phyloP scores from a whole-genome alignment of 1,140 invertebrate genomes.

The Drosophila paulistorum region DNA sequence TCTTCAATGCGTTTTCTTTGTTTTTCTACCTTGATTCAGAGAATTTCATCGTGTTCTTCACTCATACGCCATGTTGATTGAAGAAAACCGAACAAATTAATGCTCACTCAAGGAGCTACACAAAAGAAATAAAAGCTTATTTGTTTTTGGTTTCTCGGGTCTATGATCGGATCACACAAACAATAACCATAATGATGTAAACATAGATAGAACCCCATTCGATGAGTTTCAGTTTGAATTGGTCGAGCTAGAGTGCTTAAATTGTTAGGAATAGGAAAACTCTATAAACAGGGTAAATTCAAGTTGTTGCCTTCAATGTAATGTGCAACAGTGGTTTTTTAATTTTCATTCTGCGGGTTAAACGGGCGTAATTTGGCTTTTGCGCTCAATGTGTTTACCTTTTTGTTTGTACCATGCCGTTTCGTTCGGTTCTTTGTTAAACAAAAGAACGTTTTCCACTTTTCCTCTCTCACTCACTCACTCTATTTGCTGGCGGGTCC shows the following conservation, averaged over 20 bases:
- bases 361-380: constrained; percentile 62
- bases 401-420: constrained; percentile 21
- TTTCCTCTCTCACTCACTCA: too few species aligned
- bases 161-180: too few species aligned
- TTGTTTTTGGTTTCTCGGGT: background rate
- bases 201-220: too few species aligned
- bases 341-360: constrained; percentile 55
- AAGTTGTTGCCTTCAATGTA: too few species aligned
- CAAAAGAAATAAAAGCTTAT: too few species aligned
- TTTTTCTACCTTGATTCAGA: background rate
- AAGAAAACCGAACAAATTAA: constrained; percentile 35
- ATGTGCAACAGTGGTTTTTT: constrained; percentile 23
- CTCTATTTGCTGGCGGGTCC: constrained; percentile 1
- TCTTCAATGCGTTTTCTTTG: constrained; percentile 44
- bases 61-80: constrained; percentile 68
- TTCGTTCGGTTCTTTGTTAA: constrained; percentile 29
- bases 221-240: too few species aligned
- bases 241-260: too few species aligned
- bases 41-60: constrained; percentile 27
- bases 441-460: constrained; percentile 34
- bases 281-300: background rate
- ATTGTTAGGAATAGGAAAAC: too few species aligned
- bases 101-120: constrained; percentile 4
- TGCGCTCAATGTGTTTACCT: constrained; percentile 73
- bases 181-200: too few species aligned